These are phyloP conservation scores for Chrysemys picta DNA, from an alignment of 2,113 vertebrate genomes.

Conservation along the genomic window DNA sequence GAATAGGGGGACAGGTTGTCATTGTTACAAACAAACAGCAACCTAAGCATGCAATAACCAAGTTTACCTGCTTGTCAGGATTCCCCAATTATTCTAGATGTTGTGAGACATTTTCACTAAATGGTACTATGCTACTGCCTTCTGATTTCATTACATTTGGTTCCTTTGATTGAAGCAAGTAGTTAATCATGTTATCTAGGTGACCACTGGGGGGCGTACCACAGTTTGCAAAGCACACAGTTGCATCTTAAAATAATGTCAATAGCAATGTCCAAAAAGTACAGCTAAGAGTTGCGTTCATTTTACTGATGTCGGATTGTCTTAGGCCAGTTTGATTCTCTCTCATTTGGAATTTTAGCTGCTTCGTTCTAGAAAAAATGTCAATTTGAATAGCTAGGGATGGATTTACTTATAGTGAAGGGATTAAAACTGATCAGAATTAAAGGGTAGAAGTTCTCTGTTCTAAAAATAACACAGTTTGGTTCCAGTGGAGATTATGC, in stretches of 20 bases:
- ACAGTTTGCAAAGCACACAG: neutral
- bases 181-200: fast-evolving
- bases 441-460: neutral
- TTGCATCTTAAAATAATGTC: fast-evolving
- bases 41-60: fast-evolving
- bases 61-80: fast-evolving
- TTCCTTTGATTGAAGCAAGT: fast-evolving
- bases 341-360: neutral
- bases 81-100: neutral
- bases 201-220: constrained; percentile 56
- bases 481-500: fast-evolving
- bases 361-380: neutral
- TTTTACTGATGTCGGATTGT: neutral
- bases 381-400: neutral
- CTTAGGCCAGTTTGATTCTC: neutral
- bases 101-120: neutral
- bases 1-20: fast-evolving
- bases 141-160: fast-evolving
- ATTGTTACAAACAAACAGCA: fast-evolving
- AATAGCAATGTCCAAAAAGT: fast-evolving
- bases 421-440: neutral
- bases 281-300: neutral
- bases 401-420: neutral
- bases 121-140: neutral
- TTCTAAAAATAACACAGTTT: neutral